Percentiles rank a stretch among this genome's conserved stretches.
Conservation (phyloP, 1,140 invertebrate genomes). For the Bombus pascuorum region DNA sequence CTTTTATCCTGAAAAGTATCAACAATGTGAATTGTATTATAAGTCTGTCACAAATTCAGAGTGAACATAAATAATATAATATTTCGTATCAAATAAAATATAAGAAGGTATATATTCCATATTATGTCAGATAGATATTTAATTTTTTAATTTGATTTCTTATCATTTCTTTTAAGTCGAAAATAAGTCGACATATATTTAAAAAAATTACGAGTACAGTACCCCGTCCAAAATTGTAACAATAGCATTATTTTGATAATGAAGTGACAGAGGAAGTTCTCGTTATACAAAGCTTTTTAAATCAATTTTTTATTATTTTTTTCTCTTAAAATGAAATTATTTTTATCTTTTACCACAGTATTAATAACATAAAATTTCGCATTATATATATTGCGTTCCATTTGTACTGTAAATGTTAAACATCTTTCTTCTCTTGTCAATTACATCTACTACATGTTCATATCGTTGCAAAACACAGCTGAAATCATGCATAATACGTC, state of each 20-base stretch:
- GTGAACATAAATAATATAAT: conserved; percentile 26
- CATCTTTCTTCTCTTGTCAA: conserved; percentile 55
- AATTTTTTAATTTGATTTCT: neutral
- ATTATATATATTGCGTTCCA: neutral
- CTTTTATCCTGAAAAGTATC: neutral
- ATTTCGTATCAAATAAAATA: conserved; percentile 21
- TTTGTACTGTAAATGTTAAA: conserved; percentile 31
- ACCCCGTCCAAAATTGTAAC: conserved; percentile 22
- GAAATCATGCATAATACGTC: conserved; percentile 50
- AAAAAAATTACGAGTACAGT: neutral
- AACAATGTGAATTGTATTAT: conserved; percentile 17
- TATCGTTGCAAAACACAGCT: conserved; percentile 63
- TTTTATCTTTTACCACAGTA: neutral
- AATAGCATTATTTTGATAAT: conserved; percentile 22
- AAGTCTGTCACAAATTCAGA: conserved; percentile 30
- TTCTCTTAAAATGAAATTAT: neutral
- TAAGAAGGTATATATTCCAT: conserved; percentile 1
- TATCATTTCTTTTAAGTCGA: conserved; percentile 12
- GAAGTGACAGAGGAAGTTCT: neutral
- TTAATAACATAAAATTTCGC: too few species aligned
- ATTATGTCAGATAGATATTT: conserved; percentile 19
- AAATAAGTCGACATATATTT: neutral
- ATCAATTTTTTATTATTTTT: neutral
- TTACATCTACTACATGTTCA: conserved; percentile 53
- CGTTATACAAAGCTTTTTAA: conserved; percentile 4